Percentiles rank a stretch among this genome's conserved stretches.
Evolutionary conservation across 2,888 invertebrate genomes (phyloP).

Genomic region (Brachyopa scutellaris): DNA sequence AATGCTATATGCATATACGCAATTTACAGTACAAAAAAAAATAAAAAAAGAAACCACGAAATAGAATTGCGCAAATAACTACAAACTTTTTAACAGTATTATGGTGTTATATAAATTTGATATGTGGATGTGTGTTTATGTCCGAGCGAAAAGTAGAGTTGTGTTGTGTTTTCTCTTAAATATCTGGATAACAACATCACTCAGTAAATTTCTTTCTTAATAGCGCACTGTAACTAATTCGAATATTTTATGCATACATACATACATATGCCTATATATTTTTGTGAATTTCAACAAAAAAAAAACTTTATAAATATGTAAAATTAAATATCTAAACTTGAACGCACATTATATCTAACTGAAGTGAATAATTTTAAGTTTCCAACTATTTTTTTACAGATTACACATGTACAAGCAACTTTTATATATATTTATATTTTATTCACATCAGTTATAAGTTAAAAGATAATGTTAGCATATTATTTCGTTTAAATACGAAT

Average conservation of each 20-base stretch:
- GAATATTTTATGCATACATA: no score
- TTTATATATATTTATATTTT: neutral
- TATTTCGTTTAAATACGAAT: constrained; percentile 4
- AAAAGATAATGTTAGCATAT: neutral
- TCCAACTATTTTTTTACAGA: constrained; percentile 33
- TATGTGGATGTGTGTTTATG: constrained; percentile 54
- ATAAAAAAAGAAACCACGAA: neutral
- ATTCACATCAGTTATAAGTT: constrained; percentile 20
- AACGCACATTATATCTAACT: neutral
- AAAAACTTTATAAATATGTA: neutral
- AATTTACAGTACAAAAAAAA: constrained; percentile 42
- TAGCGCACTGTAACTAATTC: constrained; percentile 46
- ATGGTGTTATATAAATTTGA: constrained; percentile 38
- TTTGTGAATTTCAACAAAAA: constrained; percentile 1
- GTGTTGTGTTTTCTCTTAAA: neutral
- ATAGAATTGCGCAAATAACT: constrained; percentile 41
- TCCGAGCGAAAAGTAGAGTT: constrained; percentile 12
- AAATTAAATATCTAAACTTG: constrained; percentile 7
- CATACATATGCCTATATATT: no score
- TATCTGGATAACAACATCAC: constrained; percentile 9
- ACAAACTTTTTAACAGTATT: constrained; percentile 29
- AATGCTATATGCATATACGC: constrained; percentile 3
- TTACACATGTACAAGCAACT: constrained; percentile 24
- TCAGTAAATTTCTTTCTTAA: constrained; percentile 47
- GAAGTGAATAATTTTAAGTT: constrained; percentile 20